Base-by-base conservation (phyloP, 2,888 invertebrate genomes). In the Lymantria monacha region DNA sequence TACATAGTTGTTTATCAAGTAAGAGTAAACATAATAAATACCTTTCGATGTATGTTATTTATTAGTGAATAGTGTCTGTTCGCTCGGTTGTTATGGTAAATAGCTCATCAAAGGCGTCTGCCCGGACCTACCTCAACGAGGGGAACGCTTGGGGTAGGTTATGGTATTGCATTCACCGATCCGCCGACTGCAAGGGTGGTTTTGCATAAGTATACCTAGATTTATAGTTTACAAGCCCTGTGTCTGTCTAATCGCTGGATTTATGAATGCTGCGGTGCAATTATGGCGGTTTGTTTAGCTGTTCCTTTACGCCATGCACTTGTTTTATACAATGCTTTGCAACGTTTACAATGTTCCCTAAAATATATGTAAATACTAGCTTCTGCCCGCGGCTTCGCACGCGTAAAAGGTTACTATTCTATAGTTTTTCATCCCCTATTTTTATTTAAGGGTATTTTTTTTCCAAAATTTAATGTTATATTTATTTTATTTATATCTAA, bases 111-210 rank as follows among this genome's bases (percentile, higher is more conserved):
- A 83, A 83, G 76, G 77, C 79, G 84, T 82, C 83, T 84, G 79
- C 72, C 79, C 78, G 79, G 81, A 80, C 83, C 85, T 83, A 74
- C 81, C 85, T 75, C 84, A 81, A 76, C 76, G 79, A 82, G 87
- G 87, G 87, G 86, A 83, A 79, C 70, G 76, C 79, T 85, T 85
- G 81, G 83, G 85, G 87, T 85, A 87, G 88, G 87, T 81, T 87
- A 85, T 86, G 85, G 87, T 72, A 80, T 81, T 88, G 88, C 87
- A 88, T 81, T 83, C 81, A 81, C 81, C 79, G 78, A 78, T 22
- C 22, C 22, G 22, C 77, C 79, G 72, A 78, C 76, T 85, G 87
- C 86, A 85, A 81, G 82, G 85, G 85, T 79, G 86, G 84, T 81
- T 81, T 80, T 82, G 81, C 83, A 85, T 83, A 85, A 86, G 76